These are phyloP conservation scores for Pangasius larnaudii DNA, from an alignment of 2,797 vertebrate genomes.

Conservation along the genomic window DNA sequence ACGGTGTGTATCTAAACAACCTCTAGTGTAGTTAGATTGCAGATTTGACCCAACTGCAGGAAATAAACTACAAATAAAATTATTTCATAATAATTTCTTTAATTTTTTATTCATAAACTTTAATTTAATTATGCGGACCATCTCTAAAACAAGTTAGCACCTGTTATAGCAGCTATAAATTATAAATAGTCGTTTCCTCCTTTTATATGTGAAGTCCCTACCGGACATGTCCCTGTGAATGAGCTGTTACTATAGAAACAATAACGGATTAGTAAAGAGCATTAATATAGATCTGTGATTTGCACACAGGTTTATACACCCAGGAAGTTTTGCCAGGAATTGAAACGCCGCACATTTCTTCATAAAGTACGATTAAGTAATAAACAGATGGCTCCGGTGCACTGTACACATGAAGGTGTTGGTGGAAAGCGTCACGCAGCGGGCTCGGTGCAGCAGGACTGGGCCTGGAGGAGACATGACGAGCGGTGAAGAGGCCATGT, in stretches of 20 bases:
- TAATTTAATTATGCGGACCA: too few species aligned
- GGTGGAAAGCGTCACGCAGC: neutral
- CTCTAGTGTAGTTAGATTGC: neutral
- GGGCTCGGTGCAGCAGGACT: neutral
- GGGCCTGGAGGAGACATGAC: neutral
- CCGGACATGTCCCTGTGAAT: neutral
- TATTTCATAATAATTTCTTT: neutral
- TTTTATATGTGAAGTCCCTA: too few species aligned
- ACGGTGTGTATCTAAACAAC: neutral
- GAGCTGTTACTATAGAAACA: neutral
- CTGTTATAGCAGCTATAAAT: too few species aligned
- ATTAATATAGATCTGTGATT: too few species aligned
- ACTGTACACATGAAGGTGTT: neutral
- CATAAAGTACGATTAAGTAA: neutral
- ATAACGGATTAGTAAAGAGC: neutral
- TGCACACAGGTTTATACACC: neutral
- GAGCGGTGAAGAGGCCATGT: conserved; percentile 9
- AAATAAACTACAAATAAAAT: neutral
- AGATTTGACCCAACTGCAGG: neutral
- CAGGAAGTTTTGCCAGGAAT: neutral
- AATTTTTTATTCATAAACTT: neutral
- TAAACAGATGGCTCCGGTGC: neutral
- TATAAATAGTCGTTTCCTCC: too few species aligned
- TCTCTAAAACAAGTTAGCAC: too few species aligned
- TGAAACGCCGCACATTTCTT: neutral